phyloP scores from a whole-genome alignment of 2,888 invertebrate species.

The Muscina levida region DNA sequence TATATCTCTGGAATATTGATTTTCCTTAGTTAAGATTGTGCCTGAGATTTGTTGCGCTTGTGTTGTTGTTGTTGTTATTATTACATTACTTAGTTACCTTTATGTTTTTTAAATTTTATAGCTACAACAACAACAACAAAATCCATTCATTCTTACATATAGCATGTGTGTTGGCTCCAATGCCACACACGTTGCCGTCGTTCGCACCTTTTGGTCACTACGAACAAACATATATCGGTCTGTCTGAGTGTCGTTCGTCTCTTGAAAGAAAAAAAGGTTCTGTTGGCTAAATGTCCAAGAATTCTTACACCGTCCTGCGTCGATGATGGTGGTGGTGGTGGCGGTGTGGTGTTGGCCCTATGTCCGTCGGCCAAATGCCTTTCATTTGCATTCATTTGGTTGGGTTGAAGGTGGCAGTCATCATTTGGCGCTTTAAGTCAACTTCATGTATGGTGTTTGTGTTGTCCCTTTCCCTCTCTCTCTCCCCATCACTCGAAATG shows the following conservation, averaged over 20 bases:
- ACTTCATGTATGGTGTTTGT: slow-evolving; percentile 2
- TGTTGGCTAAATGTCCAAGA: neutral
- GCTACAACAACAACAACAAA: slow-evolving; percentile 4
- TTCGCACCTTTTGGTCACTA: slow-evolving; percentile 57
- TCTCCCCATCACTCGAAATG: too few relatives aligned
- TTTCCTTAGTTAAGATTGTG: slow-evolving; percentile 27
- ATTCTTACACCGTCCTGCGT: neutral
- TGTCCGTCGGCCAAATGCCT: slow-evolving; percentile 2
- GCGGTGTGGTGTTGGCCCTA: too few relatives aligned
- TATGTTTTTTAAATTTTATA: slow-evolving; percentile 7
- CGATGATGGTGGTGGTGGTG: neutral
- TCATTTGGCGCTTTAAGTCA: slow-evolving; percentile 47
- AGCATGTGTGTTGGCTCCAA: slow-evolving; percentile 10
- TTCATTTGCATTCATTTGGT: neutral
- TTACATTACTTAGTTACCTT: slow-evolving; percentile 13
- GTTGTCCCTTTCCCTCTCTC: neutral
- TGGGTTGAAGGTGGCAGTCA: slow-evolving; percentile 49
- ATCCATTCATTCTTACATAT: slow-evolving; percentile 8
- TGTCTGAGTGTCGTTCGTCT: neutral
- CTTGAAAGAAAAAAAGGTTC: slow-evolving; percentile 14
- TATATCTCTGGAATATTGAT: slow-evolving; percentile 42
- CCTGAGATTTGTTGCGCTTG: too few relatives aligned
- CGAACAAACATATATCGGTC: slow-evolving; percentile 12
- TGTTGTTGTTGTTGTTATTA: slow-evolving; percentile 10
- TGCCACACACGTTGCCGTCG: slow-evolving; percentile 60